phyloP scores from a whole-genome alignment of 2,113 vertebrate species.

The Motacilla alba region DNA sequence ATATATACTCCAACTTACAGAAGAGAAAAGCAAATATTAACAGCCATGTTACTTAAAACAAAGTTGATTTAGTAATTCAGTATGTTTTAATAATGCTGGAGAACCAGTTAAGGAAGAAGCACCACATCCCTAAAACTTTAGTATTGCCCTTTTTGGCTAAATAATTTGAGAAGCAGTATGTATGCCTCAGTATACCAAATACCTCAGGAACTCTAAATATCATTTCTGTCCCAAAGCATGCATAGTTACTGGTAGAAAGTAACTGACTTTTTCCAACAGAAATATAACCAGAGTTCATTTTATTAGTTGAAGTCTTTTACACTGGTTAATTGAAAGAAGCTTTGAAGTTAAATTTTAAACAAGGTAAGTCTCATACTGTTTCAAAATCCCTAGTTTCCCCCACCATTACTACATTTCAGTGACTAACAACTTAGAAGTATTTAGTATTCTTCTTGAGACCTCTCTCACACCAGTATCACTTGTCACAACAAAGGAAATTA shows the following conservation, averaged over 20 bases:
- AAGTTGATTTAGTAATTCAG: not conserved
- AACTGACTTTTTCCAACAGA: not conserved
- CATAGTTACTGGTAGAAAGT: not conserved
- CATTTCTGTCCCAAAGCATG: not conserved
- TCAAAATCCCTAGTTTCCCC: not conserved
- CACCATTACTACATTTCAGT: not conserved
- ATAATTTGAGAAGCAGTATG: not conserved
- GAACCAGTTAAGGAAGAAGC: not conserved
- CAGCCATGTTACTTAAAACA: not conserved
- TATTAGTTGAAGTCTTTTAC: not conserved
- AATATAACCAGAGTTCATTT: not conserved
- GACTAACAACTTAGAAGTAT: not conserved
- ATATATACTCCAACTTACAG: not conserved
- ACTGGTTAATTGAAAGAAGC: not conserved
- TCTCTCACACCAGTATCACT: not conserved
- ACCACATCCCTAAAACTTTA: not conserved
- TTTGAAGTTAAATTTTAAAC: not conserved
- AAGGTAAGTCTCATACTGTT: not conserved
- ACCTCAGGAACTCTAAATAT: not conserved
- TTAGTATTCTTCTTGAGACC: not conserved
- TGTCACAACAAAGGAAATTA: not conserved
- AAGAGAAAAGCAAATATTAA: conserved; percentile 7
- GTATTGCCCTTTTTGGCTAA: not conserved
- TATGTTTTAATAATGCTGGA: not conserved
- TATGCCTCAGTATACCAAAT: not conserved